Evolutionary conservation across 2,888 invertebrate genomes (phyloP), one percentile per base, ranked within the genome.

Genomic region (Phalera bucephala): DNA sequence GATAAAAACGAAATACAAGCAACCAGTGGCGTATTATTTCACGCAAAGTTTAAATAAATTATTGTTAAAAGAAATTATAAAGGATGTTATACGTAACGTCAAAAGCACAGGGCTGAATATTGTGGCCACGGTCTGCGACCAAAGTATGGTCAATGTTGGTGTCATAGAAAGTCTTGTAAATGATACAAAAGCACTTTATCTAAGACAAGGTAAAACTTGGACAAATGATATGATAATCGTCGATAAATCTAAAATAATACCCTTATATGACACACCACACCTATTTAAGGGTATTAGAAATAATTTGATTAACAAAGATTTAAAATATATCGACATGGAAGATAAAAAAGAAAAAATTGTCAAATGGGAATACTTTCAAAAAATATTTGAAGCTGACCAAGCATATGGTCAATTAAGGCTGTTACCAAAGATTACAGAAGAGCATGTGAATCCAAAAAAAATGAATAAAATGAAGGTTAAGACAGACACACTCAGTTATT

Each of bases 401-500:
- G 33, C 43, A 1, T 46, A 25, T 37, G 52, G 51, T 5, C 52
- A 61, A 6, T 31, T 56, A 3, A 15, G 33, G 17, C 17, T 31
- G 0, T 17, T 51, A 5, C 22, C 40, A 0, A 64, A 59, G 35
- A 3, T 56, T 0, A 59, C 61, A 0, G 56, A 59, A 2, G 58
- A 58, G 27, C 55, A 52, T 10, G 14, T 53, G 3, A 29, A 44
- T 19, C 34, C 39, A 0, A 33, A 51, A 4, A 60, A 59, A 46
- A 54, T 52, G 8, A 52, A 56, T 1, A 58, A 59, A 44, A 59
- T 59, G 52, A 22, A 48, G 1, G 58, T 57, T 0, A 56, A 55
- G 28, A 4, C 15, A 6, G 56, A 54, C 1, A 23, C 54, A 3
- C n/a, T n/a, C 60, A 62, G 39, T 3, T 64, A 2, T 56, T 64